These are phyloP conservation scores for Elgonia sp. DNA, from an alignment of 2,888 invertebrate genomes.

Conservation along the genomic window DNA sequence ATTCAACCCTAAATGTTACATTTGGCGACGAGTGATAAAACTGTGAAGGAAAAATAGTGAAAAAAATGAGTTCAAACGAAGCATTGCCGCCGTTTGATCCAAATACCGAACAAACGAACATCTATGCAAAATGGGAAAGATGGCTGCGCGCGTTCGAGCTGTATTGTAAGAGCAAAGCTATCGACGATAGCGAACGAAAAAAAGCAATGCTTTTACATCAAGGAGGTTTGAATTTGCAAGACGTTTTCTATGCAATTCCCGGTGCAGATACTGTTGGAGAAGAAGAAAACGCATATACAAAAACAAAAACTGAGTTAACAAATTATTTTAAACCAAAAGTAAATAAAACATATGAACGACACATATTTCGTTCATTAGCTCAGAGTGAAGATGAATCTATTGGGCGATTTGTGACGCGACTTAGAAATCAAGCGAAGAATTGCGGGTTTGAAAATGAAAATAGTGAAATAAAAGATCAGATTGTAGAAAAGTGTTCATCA, in stretches of 20 bases:
- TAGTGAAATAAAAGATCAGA: constrained; percentile 56
- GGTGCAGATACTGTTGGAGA: constrained; percentile 10
- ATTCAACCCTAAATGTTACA: not conserved
- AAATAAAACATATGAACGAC: constrained; percentile 82
- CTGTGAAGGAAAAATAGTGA: not conserved
- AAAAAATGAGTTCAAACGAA: too few relatives aligned
- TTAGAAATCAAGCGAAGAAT: constrained; percentile 81
- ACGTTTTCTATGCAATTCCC: constrained; percentile 60
- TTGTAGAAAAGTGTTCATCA: too few relatives aligned
- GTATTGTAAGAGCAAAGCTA: constrained; percentile 1
- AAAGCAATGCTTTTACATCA: constrained; percentile 31
- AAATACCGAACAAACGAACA: not conserved
- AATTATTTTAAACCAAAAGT: constrained; percentile 80
- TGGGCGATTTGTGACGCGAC: constrained; percentile 79
- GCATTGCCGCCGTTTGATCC: constrained; percentile 15
- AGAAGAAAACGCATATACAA: constrained; percentile 42
- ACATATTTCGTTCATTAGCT: constrained; percentile 80
- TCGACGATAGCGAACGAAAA: not conserved
- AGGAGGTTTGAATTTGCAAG: constrained; percentile 33
- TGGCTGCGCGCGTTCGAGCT: constrained; percentile 37
- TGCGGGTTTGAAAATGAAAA: constrained; percentile 77
- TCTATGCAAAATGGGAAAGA: constrained; percentile 47
- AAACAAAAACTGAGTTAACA: constrained; percentile 32
- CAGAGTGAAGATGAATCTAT: constrained; percentile 80
- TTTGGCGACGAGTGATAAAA: constrained; percentile 2